Conservation (phyloP, 2,888 invertebrate species). For the Lochmaea crataegi region DNA sequence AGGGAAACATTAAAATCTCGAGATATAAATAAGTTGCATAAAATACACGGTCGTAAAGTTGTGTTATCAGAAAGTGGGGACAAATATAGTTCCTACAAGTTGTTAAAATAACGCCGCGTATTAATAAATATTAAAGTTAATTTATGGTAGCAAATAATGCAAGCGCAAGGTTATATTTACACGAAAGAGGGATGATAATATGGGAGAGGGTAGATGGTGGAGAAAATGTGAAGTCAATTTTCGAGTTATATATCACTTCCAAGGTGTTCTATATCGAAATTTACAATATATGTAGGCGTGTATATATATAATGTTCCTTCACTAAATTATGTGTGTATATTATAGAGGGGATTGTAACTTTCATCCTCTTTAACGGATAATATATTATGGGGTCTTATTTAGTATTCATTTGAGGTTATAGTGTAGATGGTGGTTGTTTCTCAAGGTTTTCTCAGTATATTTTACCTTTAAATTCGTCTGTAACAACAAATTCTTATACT, state of each 20-base stretch:
- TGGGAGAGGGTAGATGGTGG: slow-evolving; percentile 8
- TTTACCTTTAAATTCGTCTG: background rate
- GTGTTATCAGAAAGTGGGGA: slow-evolving; percentile 51
- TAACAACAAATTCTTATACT: no score
- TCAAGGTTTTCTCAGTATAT: background rate
- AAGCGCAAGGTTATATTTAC: slow-evolving; percentile 46
- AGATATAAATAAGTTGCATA: slow-evolving; percentile 44
- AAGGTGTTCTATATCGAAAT: slow-evolving; percentile 40
- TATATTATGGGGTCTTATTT: slow-evolving; percentile 1
- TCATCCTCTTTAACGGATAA: slow-evolving; percentile 1
- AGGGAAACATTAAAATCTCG: slow-evolving; percentile 12
- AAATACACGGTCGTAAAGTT: slow-evolving; percentile 45
- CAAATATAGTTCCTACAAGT: slow-evolving; percentile 55
- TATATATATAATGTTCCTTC: background rate
- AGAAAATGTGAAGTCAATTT: slow-evolving; percentile 10
- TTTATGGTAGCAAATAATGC: slow-evolving; percentile 55
- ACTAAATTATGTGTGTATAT: slow-evolving; percentile 6
- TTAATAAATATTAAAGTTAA: slow-evolving; percentile 55
- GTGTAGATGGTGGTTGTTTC: background rate
- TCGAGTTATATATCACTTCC: slow-evolving; percentile 32
- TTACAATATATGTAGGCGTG: slow-evolving; percentile 5
- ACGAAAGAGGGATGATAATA: slow-evolving; percentile 37
- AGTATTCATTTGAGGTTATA: background rate
- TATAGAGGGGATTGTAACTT: background rate
- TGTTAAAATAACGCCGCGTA: slow-evolving; percentile 54